These are phyloP conservation scores for Sebastes cheni DNA, from an alignment of 2,797 vertebrate species.

Conservation along the genomic window DNA sequence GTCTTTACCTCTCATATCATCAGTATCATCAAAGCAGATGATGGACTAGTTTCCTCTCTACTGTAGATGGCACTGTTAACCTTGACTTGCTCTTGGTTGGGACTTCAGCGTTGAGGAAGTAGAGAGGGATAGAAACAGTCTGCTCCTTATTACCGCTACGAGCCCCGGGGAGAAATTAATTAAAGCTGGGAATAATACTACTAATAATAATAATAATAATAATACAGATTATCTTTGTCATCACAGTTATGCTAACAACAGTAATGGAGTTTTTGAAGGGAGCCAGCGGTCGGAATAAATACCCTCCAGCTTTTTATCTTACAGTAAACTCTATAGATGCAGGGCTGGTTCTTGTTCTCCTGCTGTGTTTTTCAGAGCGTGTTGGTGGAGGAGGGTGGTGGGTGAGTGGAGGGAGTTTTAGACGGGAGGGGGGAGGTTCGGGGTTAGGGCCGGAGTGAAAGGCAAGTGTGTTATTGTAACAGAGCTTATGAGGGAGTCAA, in stretches of 20 bases:
- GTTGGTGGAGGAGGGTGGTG: conserved; percentile 28
- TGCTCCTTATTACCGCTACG: conserved; percentile 74
- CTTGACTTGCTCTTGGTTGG: conserved; percentile 64
- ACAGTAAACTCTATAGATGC: conserved; percentile 41
- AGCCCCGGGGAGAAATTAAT: conserved; percentile 78
- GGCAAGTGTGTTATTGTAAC: conserved; percentile 82
- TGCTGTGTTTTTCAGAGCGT: conserved; percentile 57
- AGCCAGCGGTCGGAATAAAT: conserved; percentile 57
- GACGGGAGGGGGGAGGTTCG: conserved; percentile 39
- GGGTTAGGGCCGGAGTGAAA: conserved; percentile 69
- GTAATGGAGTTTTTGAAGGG: conserved; percentile 63
- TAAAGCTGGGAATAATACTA: conserved; percentile 73
- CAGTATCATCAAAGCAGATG: conserved; percentile 3
- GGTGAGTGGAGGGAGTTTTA: conserved; percentile 35
- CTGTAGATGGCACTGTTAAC: conserved; percentile 94
- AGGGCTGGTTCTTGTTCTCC: conserved; percentile 34
- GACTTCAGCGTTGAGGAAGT: conserved; percentile 25
- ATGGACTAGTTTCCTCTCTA: conserved; percentile 64
- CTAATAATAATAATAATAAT: conserved; percentile 60
- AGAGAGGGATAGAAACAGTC: conserved; percentile 39
- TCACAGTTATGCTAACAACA: conserved; percentile 78
- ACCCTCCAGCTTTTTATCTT: conserved; percentile 69
- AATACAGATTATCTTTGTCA: conserved; percentile 77
- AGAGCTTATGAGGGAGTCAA: conserved; percentile 81
- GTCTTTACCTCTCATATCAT: conserved; percentile 1